Percentiles rank a stretch among this genome's conserved stretches.
phyloP scores from a whole-genome alignment of 1,140 invertebrate species.

The Melitaea cinxia region DNA sequence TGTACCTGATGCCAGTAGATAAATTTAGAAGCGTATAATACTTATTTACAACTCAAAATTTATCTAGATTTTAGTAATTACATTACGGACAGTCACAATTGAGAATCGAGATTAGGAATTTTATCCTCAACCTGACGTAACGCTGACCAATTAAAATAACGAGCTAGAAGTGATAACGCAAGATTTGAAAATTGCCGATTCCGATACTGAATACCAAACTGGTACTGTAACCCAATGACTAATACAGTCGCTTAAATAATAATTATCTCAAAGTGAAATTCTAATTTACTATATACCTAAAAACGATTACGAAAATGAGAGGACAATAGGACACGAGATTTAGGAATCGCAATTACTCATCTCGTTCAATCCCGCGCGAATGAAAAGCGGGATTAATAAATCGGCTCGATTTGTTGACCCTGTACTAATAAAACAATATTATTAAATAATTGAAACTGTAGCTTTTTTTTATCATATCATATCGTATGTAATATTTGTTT shows the following conservation, averaged over 20 bases:
- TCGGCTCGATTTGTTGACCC: too few species aligned
- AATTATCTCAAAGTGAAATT: conserved; percentile 3
- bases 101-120: conserved; percentile 28
- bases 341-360: too few species aligned
- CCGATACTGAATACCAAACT: conserved; percentile 13
- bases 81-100: conserved; percentile 12
- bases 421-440: too few species aligned
- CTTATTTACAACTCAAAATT: too few species aligned
- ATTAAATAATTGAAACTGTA: too few species aligned
- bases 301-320: not conserved
- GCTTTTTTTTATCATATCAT: too few species aligned
- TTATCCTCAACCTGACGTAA: conserved; percentile 35
- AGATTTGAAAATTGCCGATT: conserved; percentile 43
- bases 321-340: too few species aligned
- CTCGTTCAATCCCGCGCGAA: too few species aligned
- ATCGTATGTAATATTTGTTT: too few species aligned
- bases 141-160: conserved; percentile 40
- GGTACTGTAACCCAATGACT: conserved; percentile 19
- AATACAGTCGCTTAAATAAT: conserved; percentile 18
- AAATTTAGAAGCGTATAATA: too few species aligned
- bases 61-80: conserved; percentile 6
- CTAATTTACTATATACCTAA: not conserved
- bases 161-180: conserved; percentile 37
- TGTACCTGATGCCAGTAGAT: too few species aligned
- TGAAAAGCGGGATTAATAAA: too few species aligned